phyloP scores from a whole-genome alignment of 2,888 invertebrate species.

The Branchinecta sandiegonensis region DNA sequence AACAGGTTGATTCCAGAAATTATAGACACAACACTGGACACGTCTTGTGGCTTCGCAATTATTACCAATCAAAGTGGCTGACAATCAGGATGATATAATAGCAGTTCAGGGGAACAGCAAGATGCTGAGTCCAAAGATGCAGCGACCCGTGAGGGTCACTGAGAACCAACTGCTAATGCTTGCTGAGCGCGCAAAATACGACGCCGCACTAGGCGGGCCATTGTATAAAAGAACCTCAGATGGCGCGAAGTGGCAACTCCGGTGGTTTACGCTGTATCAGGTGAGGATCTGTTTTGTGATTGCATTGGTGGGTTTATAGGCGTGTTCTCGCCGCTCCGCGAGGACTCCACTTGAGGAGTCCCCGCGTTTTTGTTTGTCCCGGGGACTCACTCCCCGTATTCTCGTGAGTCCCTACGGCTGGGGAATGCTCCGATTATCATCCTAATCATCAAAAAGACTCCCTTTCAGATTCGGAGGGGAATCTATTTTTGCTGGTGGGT shows the following conservation, averaged over 20 bases:
- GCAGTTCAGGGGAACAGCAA: slow-evolving; percentile 23
- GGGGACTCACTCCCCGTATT: no score
- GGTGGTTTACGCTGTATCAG: slow-evolving; percentile 69
- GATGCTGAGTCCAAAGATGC: slow-evolving; percentile 72
- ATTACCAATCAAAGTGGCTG: not conserved
- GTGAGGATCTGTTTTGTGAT: slow-evolving; percentile 36
- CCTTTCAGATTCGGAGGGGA: no score
- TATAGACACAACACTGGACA: no score
- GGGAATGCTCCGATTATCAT: no score
- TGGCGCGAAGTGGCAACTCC: slow-evolving; percentile 70
- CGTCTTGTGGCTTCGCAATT: no score
- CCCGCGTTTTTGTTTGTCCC: no score
- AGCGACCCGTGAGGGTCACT: slow-evolving; percentile 66
- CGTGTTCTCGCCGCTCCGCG: not conserved
- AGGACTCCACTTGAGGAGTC: no score
- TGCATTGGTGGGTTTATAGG: not conserved
- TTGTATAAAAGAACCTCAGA: slow-evolving; percentile 72
- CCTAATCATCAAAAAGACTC: no score
- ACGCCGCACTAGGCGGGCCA: slow-evolving; percentile 65
- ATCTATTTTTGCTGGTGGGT: no score
- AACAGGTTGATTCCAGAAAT: no score
- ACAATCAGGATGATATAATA: not conserved
- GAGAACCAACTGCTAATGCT: slow-evolving; percentile 59
- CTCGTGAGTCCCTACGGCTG: no score
- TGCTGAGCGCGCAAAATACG: slow-evolving; percentile 69